Evolutionary conservation across 1,140 invertebrate genomes (phyloP).

Genomic region (Diabrotica virgifera): DNA sequence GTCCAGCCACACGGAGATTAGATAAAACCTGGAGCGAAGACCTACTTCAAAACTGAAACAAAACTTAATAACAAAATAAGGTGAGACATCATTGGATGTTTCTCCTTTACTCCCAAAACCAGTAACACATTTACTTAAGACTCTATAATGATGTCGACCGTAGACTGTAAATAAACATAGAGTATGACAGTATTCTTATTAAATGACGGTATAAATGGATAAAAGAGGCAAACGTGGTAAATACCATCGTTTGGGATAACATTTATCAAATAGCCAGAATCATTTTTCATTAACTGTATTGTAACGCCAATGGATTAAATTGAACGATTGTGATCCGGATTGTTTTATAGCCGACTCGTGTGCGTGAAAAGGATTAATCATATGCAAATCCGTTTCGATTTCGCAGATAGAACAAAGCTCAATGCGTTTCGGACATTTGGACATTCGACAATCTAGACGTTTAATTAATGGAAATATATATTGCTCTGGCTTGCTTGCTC

Average conservation of each 20-base stretch:
- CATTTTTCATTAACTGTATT: neutral
- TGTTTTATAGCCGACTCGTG: conserved; percentile 34
- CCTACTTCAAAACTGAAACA: too few species aligned
- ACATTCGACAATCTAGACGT: conserved; percentile 10
- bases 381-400: conserved; percentile 35
- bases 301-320: conserved; percentile 27
- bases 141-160: too few species aligned
- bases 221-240: neutral
- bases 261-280: neutral
- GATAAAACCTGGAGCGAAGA: too few species aligned
- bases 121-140: too few species aligned
- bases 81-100: too few species aligned
- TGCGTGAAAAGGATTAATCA: conserved; percentile 32
- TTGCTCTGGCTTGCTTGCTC: neutral
- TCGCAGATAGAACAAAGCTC: conserved; percentile 30
- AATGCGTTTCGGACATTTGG: conserved; percentile 24
- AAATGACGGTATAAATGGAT: neutral
- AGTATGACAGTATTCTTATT: too few species aligned
- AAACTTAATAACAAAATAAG: too few species aligned
- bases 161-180: too few species aligned
- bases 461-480: neutral
- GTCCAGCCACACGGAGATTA: too few species aligned
- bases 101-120: too few species aligned
- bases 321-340: conserved; percentile 34
- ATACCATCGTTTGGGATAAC: neutral